A percentile compares a stretch with the other conserved stretches of the same genome.
phyloP scores from a whole-genome alignment of 2,797 vertebrate species.

The Danio jaintianensis region DNA sequence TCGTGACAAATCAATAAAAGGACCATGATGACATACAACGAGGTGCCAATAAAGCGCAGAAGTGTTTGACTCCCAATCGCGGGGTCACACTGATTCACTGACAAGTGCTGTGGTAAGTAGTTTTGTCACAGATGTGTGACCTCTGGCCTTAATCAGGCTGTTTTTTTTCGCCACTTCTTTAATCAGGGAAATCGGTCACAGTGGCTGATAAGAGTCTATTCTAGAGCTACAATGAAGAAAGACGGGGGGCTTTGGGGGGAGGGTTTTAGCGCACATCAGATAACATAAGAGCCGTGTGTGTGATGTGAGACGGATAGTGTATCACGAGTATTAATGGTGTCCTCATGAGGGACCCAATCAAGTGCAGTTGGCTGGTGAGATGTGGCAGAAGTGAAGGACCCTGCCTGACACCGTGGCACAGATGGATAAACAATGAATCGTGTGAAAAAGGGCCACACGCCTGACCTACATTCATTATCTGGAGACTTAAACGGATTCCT shows the following conservation, averaged over 20 bases:
- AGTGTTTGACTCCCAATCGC: constrained; percentile 21
- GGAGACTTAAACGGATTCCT: constrained; percentile 55
- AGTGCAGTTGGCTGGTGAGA: neutral
- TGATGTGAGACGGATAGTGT: constrained; percentile 71
- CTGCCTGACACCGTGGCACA: constrained; percentile 64
- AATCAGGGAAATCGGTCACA: constrained; percentile 65
- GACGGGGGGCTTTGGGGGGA: constrained; percentile 49
- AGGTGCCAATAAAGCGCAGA: constrained; percentile 59
- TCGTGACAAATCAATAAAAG: constrained; percentile 68
- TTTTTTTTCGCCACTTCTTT: constrained; percentile 49
- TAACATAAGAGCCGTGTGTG: constrained; percentile 68
- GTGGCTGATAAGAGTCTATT: constrained; percentile 66
- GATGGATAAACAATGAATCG: constrained; percentile 67
- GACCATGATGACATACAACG: constrained; percentile 62
- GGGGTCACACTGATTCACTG: constrained; percentile 47
- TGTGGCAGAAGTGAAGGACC: constrained; percentile 49
- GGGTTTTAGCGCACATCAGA: constrained; percentile 66
- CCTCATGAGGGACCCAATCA: constrained; percentile 49
- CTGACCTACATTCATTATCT: constrained; percentile 71
- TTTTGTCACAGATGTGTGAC: constrained; percentile 71
- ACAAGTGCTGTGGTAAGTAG: constrained; percentile 58
- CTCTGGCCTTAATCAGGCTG: constrained; percentile 78
- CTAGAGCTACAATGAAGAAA: constrained; percentile 44
- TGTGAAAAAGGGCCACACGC: constrained; percentile 54
- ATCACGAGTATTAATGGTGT: constrained; percentile 63